These are phyloP conservation scores for Darwinula stevensoni DNA, from an alignment of 2,888 invertebrate genomes.

Conservation along the genomic window DNA sequence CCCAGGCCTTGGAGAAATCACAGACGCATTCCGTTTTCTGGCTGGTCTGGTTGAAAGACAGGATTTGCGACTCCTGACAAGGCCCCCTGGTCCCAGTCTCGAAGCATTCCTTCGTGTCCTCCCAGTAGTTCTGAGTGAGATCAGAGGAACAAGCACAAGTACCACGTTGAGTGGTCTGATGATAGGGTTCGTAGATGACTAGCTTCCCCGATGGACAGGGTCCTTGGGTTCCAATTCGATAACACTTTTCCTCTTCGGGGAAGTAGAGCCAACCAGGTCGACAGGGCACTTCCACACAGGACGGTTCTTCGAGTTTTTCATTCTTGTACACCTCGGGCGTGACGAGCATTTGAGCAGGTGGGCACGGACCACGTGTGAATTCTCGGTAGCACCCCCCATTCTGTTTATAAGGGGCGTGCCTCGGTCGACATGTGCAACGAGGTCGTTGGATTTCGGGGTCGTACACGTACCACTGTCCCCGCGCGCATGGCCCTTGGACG, in stretches of 20 bases:
- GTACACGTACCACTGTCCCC: conserved; percentile 35
- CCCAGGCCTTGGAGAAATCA: no score
- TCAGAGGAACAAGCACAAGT: conserved; percentile 31
- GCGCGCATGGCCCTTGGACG: conserved; percentile 31
- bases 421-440: background rate
- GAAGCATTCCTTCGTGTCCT: conserved; percentile 10
- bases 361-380: conserved; percentile 47
- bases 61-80: conserved; percentile 9
- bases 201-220: conserved; percentile 40
- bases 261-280: conserved; percentile 35
- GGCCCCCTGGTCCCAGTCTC: conserved; percentile 11
- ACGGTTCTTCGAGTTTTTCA: background rate
- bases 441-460: conserved; percentile 11
- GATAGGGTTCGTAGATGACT: conserved; percentile 48
- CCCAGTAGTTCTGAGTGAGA: conserved; percentile 11
- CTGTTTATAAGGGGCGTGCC: conserved; percentile 34
- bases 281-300: background rate
- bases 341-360: conserved; percentile 11
- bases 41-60: no score
- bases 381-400: conserved; percentile 40
- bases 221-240: conserved; percentile 41
- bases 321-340: no score
- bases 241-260: conserved; percentile 35
- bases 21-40: no score
- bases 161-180: conserved; percentile 54